These are phyloP conservation scores for Dicrurus megarhynchus DNA, from an alignment of 2,113 vertebrate species.

Conservation along the genomic window DNA sequence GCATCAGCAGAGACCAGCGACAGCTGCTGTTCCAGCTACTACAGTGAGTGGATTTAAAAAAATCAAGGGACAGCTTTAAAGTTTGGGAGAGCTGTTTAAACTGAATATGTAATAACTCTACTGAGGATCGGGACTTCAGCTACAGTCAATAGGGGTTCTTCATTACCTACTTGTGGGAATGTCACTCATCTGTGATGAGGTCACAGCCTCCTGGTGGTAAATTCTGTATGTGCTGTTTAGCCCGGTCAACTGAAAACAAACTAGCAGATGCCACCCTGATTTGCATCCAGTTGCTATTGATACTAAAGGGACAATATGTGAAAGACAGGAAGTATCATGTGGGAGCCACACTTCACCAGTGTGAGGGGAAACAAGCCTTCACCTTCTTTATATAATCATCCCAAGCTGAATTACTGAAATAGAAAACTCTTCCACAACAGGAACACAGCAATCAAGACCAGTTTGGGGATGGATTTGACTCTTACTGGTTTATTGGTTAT, in stretches of 20 bases:
- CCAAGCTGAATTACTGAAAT: background rate
- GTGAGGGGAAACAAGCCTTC: background rate
- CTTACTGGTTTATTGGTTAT: background rate
- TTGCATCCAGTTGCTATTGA: conserved; percentile 47
- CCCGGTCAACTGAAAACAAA: conserved; percentile 39
- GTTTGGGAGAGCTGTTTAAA: conserved; percentile 20
- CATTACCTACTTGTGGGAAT: conserved; percentile 59
- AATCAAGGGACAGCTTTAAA: conserved; percentile 16
- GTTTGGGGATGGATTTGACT: background rate
- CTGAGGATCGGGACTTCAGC: conserved; percentile 1
- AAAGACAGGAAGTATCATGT: conserved; percentile 34
- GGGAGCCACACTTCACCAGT: background rate
- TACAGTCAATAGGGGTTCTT: conserved; percentile 26
- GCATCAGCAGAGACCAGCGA: background rate
- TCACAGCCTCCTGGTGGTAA: conserved; percentile 41
- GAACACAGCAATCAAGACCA: background rate
- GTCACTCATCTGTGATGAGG: conserved; percentile 45
- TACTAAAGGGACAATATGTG: background rate
- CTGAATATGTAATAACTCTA: background rate
- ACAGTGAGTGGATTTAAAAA: background rate
- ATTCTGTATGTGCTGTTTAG: conserved; percentile 35
- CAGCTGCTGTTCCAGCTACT: conserved; percentile 33
- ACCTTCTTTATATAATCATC: conserved; percentile 25
- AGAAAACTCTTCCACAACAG: background rate
- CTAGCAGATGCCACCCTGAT: conserved; percentile 54